Evolutionary conservation across 2,888 invertebrate species (phyloP).

Genomic region (Andrena camellia): DNA sequence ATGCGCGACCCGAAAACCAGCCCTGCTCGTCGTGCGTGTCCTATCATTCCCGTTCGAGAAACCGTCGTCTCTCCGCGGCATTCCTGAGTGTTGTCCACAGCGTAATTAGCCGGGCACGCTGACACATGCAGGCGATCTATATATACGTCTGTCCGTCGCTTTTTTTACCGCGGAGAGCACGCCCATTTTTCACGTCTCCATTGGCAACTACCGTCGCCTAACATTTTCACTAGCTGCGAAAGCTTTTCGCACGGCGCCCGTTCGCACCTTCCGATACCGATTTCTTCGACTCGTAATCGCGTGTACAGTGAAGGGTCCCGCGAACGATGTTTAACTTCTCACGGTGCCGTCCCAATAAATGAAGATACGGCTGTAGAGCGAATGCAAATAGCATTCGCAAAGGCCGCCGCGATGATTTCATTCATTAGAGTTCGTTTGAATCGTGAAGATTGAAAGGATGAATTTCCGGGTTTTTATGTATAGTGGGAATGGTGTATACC

Average conservation of each 20-base stretch:
- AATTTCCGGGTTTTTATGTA: constrained; percentile 22
- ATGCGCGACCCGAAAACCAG: constrained; percentile 47
- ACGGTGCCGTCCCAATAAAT: neutral
- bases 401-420: constrained; percentile 24
- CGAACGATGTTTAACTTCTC: constrained; percentile 7
- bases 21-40: neutral
- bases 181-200: constrained; percentile 77
- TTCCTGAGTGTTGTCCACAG: neutral
- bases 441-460: constrained; percentile 21
- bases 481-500: neutral
- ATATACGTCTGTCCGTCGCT: constrained; percentile 24
- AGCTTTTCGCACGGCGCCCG: constrained; percentile 3
- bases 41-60: neutral
- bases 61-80: neutral
- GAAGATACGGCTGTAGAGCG: neutral
- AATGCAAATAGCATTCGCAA: constrained; percentile 30
- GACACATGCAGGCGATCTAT: constrained; percentile 51
- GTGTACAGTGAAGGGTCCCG: neutral
- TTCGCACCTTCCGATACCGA: neutral
- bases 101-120: constrained; percentile 46
- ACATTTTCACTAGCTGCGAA: constrained; percentile 56
- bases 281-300: neutral
- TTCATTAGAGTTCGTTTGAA: constrained; percentile 35
- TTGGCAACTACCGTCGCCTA: constrained; percentile 71
- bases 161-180: constrained; percentile 61